These are phyloP conservation scores for Chrysopa pallens DNA, from an alignment of 1,140 invertebrate species.

Conservation along the genomic window DNA sequence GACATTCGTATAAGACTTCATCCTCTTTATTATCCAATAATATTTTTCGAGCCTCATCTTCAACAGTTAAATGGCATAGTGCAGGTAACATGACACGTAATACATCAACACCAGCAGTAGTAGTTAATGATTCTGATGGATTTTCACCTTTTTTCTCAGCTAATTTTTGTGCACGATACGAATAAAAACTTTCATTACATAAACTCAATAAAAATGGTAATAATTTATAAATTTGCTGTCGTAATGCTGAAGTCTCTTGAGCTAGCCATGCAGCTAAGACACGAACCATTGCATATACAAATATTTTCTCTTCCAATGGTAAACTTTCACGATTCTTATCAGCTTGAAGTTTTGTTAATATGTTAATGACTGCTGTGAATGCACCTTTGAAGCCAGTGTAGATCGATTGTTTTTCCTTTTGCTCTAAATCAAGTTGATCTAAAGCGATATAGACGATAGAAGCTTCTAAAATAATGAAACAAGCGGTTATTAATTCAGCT, in stretches of 20 bases:
- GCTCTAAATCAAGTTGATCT: constrained; percentile 65
- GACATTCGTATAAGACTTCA: constrained; percentile 57
- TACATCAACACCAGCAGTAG: constrained; percentile 47
- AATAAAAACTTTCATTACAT: constrained; percentile 67
- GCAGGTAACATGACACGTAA: constrained; percentile 68
- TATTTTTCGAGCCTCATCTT: constrained; percentile 68
- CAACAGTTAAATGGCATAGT: constrained; percentile 75
- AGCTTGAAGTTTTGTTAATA: constrained; percentile 52
- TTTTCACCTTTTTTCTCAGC: constrained; percentile 41
- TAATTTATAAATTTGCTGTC: constrained; percentile 59
- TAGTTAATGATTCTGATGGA: constrained; percentile 31
- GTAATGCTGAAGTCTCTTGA: constrained; percentile 79
- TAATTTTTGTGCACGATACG: constrained; percentile 37
- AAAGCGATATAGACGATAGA: constrained; percentile 63
- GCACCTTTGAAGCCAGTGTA: constrained; percentile 82
- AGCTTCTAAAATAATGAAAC: constrained; percentile 67
- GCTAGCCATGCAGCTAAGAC: constrained; percentile 76
- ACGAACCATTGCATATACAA: constrained; percentile 65
- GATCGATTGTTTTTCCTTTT: constrained; percentile 76
- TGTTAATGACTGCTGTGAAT: constrained; percentile 61
- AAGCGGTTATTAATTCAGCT: constrained; percentile 59
- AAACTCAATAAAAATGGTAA: constrained; percentile 60
- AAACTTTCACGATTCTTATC: constrained; percentile 46
- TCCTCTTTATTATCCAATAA: constrained; percentile 62
- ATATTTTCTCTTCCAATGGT: constrained; percentile 45